phyloP scores from a whole-genome alignment of 1,140 invertebrate species.

The Chymomyza costata region DNA sequence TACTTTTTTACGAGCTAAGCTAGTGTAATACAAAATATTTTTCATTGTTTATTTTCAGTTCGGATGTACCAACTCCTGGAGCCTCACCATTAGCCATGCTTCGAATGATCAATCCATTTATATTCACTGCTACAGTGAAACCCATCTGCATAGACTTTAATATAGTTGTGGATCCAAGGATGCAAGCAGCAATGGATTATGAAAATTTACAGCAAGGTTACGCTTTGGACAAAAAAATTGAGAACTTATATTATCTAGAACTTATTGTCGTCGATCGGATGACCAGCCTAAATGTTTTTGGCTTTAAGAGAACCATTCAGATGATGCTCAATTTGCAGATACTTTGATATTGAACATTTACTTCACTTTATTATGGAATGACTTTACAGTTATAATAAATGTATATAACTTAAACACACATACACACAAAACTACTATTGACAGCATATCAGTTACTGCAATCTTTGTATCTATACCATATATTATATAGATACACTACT shows the following conservation, averaged over 20 bases:
- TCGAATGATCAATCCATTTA: conserved; percentile 1
- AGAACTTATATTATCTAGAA: background rate
- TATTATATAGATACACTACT: conserved; percentile 11
- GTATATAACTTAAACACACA: conserved; percentile 56
- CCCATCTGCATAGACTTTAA: conserved; percentile 12
- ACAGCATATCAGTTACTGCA: conserved; percentile 26
- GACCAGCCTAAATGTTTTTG: background rate
- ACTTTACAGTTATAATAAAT: conserved; percentile 56
- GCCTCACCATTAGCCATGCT: background rate
- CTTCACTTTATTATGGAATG: conserved; percentile 58
- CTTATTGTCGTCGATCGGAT: background rate
- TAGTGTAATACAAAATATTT: background rate
- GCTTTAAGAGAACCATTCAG: background rate
- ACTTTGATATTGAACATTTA: conserved; percentile 42
- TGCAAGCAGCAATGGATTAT: background rate
- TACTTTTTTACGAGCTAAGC: too few species aligned
- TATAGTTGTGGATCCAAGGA: accelerated
- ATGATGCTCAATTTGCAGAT: background rate
- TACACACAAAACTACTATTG: conserved; percentile 51
- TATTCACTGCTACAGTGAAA: background rate
- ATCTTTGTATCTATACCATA: conserved; percentile 19
- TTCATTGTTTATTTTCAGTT: background rate
- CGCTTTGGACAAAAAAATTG: background rate
- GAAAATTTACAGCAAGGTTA: background rate
- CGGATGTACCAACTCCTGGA: background rate